Evolutionary conservation across 1,140 invertebrate genomes (phyloP).

Genomic region (Drosophila lowei): DNA sequence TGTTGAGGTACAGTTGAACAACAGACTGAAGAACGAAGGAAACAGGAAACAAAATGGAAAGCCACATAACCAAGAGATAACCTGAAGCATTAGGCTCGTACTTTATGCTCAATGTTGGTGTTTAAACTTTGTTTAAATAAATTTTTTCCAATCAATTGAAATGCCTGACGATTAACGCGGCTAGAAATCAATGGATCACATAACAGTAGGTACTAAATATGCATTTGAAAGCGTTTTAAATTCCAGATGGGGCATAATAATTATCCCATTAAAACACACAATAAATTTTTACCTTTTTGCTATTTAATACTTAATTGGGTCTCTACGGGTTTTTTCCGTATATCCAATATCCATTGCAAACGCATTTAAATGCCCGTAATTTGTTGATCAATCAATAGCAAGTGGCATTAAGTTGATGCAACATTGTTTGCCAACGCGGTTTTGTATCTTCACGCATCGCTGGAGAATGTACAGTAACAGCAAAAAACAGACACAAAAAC

Average conservation of each 20-base stretch:
- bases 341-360: conserved; percentile 16
- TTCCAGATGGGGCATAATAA: neutral
- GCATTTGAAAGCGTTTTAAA: neutral
- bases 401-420: conserved; percentile 23
- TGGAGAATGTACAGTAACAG: neutral
- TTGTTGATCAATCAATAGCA: conserved; percentile 49
- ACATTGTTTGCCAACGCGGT: conserved; percentile 25
- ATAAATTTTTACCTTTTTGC: neutral
- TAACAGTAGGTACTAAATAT: too few relatives aligned
- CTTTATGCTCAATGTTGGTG: too few relatives aligned
- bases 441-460: conserved; percentile 27
- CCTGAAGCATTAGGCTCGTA: too few relatives aligned
- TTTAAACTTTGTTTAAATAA: too few relatives aligned
- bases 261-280: neutral
- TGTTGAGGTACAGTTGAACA: too few relatives aligned
- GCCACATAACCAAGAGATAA: too few relatives aligned
- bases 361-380: conserved; percentile 30
- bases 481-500: neutral
- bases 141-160: too few relatives aligned
- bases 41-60: too few relatives aligned
- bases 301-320: conserved; percentile 27
- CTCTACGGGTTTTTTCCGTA: neutral
- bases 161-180: too few relatives aligned
- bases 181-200: too few relatives aligned
- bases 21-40: too few relatives aligned